Base-by-base conservation (phyloP, 2,113 vertebrate genomes). In the Alligator mississippiensis region DNA sequence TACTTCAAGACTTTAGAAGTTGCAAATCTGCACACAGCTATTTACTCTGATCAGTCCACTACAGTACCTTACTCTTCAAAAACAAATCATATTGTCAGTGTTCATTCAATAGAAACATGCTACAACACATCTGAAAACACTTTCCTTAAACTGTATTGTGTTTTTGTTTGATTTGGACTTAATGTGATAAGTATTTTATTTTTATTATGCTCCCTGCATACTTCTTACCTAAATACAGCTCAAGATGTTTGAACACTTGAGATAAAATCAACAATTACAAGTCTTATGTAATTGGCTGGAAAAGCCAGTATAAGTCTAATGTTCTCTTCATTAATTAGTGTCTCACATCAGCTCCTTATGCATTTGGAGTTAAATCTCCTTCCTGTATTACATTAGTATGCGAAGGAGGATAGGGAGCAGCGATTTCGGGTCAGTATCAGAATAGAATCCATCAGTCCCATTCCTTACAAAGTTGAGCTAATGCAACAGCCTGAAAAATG, bases 111-210 rank as follows among this genome's bases (percentile, higher is more conserved):
- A 88, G 38, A 62, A 89, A 6, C 12, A 11, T n/a, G 47, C 34
- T 89, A 60, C 77, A 77, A 90, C 92, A 90, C 22, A 82, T 77
- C 30, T 86, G 72, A 93, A 90, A 90, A 92, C 1, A 2, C 13
- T 84, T 91, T 60, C 72, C 90, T 25, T 30, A 63, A 60, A 12
- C 38, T 64, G 5, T 74, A 17, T 79, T 83, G 19, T 28, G 18
- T 87, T 89, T 70, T 17, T 92, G 54, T 72, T 70, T 64, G 87
- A 77, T 90, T 58, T 80, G 79, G 66, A 55, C 22, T 34, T 54
- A 57, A 70, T 72, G 34, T 70, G 74, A 28, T 75, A 60, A 88
- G 85, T 75, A 72, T 55, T 62, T 63, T 25, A 47, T 80, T 80
- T 80, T 80, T 80, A 82, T n/a, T 47, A 21, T 59, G 27, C 15